Base-by-base conservation (phyloP, 2,113 vertebrate genomes). In the Gobiocypris rarus region DNA sequence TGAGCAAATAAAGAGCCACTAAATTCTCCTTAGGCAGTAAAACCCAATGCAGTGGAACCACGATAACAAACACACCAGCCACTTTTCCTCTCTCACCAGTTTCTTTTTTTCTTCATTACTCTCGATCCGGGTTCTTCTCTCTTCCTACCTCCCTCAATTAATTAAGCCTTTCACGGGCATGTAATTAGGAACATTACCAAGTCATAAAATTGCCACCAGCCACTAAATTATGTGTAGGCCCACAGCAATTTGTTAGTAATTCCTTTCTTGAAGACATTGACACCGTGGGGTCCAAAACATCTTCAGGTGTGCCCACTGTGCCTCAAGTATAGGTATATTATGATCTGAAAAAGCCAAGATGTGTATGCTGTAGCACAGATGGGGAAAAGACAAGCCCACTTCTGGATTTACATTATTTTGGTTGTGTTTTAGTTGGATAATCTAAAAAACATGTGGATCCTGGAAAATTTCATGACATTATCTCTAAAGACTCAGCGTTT, bases 161-260 rank as follows among this genome's bases (percentile, higher is more conserved):
- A 98, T 99, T 99, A 99, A 98, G 96, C 96, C 96, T 98, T 98
- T 98, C 97, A 98, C 95, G 94, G 97, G 96, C 97, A 97, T 99
- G 96, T 98, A 99, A 99, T 99, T 98, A 98, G 96, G 96, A 97
- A 97, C 96, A 99, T 99, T 98, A 99, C 96, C 96, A 96, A 98
- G 97, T 98, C 96, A 97, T 99, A 98, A 99, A 99, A 97, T 98
- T 99, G 97, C 96, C 95, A 96, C 93, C 93, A 97, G 95, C 97
- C 96, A 97, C 96, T 96, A 97, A 99, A 98, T 98, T 96, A 98
- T 98, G 96, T 96, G 95, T 94, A 95, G 95, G 96, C 97, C 96
- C 96, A 96, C 93, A 96, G 97, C 96, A 97, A 97, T 99, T 98
- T 98, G 96, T 98, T 98, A 98, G 97, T 97, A 98, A 98, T 98